Percentiles rank a stretch among this genome's conserved stretches.
These are phyloP conservation scores for Epsilonema sp. DNA, from an alignment of 2,888 invertebrate species.

Conservation along the genomic window DNA sequence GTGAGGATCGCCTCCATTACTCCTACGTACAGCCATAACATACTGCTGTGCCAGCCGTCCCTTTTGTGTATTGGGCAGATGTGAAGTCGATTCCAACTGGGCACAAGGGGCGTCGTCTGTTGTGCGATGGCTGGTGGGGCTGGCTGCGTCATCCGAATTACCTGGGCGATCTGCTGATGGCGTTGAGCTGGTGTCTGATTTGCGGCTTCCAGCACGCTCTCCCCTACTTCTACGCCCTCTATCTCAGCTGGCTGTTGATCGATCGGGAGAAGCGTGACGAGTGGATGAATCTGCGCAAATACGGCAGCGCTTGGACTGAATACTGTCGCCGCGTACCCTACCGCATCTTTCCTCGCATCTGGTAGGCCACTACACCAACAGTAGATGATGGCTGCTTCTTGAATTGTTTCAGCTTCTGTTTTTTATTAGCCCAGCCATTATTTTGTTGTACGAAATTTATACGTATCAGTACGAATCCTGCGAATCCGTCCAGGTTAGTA, in stretches of 20 bases:
- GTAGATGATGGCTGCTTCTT: too few relatives aligned
- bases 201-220: constrained; percentile 28
- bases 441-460: too few relatives aligned
- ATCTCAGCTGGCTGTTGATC: constrained; percentile 3
- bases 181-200: constrained; percentile 40
- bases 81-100: too few relatives aligned
- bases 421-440: too few relatives aligned
- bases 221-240: constrained; percentile 8
- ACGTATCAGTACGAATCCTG: too few relatives aligned
- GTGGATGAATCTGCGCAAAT: not conserved
- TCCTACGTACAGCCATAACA: too few relatives aligned
- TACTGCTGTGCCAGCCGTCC: too few relatives aligned
- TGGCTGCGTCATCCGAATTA: constrained; percentile 69
- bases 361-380: too few relatives aligned
- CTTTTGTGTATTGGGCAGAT: too few relatives aligned
- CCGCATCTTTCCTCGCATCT: constrained; percentile 6
- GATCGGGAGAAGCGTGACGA: constrained; percentile 1
- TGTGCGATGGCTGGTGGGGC: constrained; percentile 61
- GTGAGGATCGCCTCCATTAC: too few relatives aligned
- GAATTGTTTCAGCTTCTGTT: too few relatives aligned
- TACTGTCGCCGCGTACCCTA: constrained; percentile 3
- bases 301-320: constrained; percentile 5
- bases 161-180: constrained; percentile 57
- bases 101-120: constrained; percentile 48
- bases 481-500: too few relatives aligned